Base-by-base conservation (phyloP, 2,888 invertebrate genomes). In the Adelphocoris suturalis region DNA sequence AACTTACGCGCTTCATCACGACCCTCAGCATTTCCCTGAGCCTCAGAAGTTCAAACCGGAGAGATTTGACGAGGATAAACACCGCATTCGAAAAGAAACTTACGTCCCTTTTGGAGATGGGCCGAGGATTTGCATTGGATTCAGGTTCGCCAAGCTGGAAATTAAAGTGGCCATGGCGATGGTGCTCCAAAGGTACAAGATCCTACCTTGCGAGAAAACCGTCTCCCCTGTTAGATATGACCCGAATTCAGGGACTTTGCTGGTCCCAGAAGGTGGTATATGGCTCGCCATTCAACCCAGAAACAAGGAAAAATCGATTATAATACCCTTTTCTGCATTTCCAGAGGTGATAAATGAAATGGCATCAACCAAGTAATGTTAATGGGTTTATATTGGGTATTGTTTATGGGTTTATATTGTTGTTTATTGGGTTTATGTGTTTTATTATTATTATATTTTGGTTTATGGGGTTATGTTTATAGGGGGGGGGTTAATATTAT, bases 31-130 rank as follows among this genome's bases (percentile, higher is more conserved):
- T 92, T 96, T 94, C 91, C 95, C 95, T 0, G 94, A 96, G 12
- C 96, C 96, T 0, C 94, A 95, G 0, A 93, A 93, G 48, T 96
- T 96, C 90, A 94, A 94, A 86, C 96, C 96, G 0, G 95, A 95
- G 37, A 93, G 96, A 91, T 96, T 96, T 92, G 93, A 94, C 5
- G 94, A 94, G 90, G 94, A 94, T 47, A 95, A 94, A 91, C 93
- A 94, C 0, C 93, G 93, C 76, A 93, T 95, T 80, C 94, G 95
- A 80, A 94, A 94, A 0, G 94, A 94, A 90, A 94, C 94, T 89
- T 95, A 94, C 94, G 93, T 95, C 93, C 95, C 95, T 0, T 95
- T 95, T 92, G 95, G 95, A 3, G 95, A 94, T 92, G 95, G 95
- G 0, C 95, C 95, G 4, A 93, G 94, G 91, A 94, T 94, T 92